These are phyloP conservation scores for Dermochelys coriacea DNA, from an alignment of 2,797 vertebrate genomes.

Conservation along the genomic window DNA sequence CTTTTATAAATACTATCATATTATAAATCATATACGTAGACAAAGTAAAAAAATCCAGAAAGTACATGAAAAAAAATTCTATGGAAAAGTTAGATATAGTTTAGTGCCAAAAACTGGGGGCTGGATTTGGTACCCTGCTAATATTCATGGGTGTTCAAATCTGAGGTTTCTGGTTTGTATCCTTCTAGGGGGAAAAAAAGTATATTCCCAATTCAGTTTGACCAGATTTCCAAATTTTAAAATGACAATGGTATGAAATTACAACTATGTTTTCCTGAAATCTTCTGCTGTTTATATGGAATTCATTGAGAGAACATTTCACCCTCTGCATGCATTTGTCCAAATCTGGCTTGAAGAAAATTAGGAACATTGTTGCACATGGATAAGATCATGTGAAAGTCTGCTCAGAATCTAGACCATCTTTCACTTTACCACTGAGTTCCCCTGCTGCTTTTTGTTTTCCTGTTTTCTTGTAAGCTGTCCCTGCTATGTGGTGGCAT, in stretches of 20 bases:
- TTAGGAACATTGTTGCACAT: not conserved
- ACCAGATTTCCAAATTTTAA: not conserved
- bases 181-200: fast-evolving
- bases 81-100: not conserved
- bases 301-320: not conserved
- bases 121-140: not conserved
- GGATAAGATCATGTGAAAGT: not conserved
- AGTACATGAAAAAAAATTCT: not conserved
- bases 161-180: not conserved
- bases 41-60: not conserved
- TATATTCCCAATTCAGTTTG: not conserved
- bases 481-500: not conserved
- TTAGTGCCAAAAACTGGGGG: not conserved
- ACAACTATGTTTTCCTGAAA: not conserved
- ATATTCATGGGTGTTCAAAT: not conserved
- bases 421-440: not conserved
- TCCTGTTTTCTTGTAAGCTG: not conserved
- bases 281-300: not conserved
- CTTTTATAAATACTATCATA: not conserved
- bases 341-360: not conserved
- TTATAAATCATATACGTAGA: not conserved
- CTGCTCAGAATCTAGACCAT: not conserved
- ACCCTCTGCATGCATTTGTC: not conserved
- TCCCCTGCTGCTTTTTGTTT: not conserved
- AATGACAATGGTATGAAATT: not conserved